phyloP scores from a whole-genome alignment of 35 echinoderm and acorn worm species.

The Ophiothrix spiculata region DNA sequence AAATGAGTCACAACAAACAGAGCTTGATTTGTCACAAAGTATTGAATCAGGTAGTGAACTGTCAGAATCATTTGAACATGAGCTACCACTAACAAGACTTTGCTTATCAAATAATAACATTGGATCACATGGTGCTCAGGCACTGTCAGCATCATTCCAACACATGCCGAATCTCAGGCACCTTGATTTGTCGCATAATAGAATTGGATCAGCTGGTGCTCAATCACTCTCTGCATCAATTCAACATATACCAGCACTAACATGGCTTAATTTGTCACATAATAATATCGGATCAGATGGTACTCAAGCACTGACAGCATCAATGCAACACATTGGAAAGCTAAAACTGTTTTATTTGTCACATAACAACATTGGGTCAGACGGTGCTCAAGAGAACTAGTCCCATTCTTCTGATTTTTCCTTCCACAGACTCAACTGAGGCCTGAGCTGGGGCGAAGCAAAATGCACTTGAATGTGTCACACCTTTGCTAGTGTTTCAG shows the following conservation, averaged over 20 bases:
- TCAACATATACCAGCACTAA: neutral
- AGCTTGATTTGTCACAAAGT: no score
- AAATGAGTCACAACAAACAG: no score
- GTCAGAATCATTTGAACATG: neutral
- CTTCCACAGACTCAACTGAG: no score
- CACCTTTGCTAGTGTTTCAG: no score
- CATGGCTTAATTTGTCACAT: neutral
- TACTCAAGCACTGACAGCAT: neutral
- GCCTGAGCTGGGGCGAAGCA: no score
- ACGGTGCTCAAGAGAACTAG: neutral
- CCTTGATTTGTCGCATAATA: neutral
- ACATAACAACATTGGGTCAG: neutral
- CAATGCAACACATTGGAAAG: neutral
- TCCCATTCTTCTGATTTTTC: no score
- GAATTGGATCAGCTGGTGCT: neutral
- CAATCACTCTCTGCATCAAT: neutral
- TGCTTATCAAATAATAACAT: neutral
- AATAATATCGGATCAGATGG: neutral
- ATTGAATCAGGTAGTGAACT: no score
- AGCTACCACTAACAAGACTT: neutral
- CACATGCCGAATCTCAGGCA: neutral
- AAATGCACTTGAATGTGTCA: no score
- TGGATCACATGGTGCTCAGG: neutral
- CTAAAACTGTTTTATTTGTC: neutral
- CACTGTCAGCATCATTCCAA: neutral